Base-by-base conservation (phyloP, 2,113 vertebrate species). In the Amblyornis subalaris region DNA sequence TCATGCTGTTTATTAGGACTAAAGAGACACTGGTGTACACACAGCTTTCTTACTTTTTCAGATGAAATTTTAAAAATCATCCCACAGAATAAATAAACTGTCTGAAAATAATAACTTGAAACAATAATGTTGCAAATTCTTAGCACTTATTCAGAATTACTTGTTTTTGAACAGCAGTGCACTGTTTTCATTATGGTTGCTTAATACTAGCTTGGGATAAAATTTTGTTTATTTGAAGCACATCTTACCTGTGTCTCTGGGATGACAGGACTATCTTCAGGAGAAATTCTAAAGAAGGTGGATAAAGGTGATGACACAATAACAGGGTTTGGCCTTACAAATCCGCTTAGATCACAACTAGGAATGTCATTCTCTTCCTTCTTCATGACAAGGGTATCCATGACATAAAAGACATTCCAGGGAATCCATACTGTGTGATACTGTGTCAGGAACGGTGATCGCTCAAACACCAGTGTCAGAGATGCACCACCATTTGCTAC, bases 311-410 rank as follows among this genome's bases (percentile, higher is more conserved):
- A 99, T 10, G 99, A 98, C 85, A 99, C 98, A 4, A 99, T 98
- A 93, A 99, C 92, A 0, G 99, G 99, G 82, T 98, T 98, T 71
- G 99, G 99, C 90, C 99, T 98, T 94, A 98, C 96, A 87, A 99
- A 98, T 58, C 99, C 99, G 0, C 98, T 99, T 85, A 99, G 98
- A 82, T 99, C 99, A 87, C 99, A 99, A 80, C 98, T 99, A 94
- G 99, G 99, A 75, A 99, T 99, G 97, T 99, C 98, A 58, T 99
- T 99, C 94, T 99, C 98, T 51, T 99, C 99, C 71, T 98, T 98
- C 97, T 99, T 99, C 99, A 99, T 99, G 96, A 99, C 99, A n/a
- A 99, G 97, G 0, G 99, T 99, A 85, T 99, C 99, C 99, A 99
- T 99, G 89, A 99, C 99, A 61, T 99, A 99, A 93, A 99, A 99